Percentiles rank a stretch among this genome's conserved stretches.
Conservation (phyloP, 1,140 invertebrate species). For the Eumaeus atala region DNA sequence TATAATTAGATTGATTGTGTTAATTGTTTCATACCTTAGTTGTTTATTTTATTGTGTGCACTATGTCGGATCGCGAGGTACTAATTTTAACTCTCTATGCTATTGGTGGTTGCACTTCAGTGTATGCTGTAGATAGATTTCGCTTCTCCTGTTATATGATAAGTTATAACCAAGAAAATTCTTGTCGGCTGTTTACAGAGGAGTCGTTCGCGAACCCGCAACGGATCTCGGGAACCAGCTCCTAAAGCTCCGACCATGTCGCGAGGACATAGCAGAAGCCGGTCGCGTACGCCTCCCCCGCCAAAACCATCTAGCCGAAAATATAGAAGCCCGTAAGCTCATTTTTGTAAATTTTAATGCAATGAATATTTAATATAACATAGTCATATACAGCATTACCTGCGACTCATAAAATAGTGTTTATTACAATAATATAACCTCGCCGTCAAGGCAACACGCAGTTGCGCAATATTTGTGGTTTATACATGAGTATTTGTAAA, state of each 20-base stretch:
- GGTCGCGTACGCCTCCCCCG: conserved; percentile 65
- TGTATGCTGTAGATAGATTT: conserved; percentile 13
- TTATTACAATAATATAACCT: conserved; percentile 45
- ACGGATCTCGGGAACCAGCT: conserved; percentile 63
- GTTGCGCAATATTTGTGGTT: conserved; percentile 44
- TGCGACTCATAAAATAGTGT: conserved; percentile 10
- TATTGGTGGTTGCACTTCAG: conserved; percentile 24
- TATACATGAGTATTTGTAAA: conserved; percentile 7
- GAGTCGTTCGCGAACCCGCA: conserved; percentile 66
- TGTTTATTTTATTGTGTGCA: conserved; percentile 36
- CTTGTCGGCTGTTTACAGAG: conserved; percentile 49
- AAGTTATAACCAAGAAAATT: neutral
- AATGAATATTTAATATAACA: neutral
- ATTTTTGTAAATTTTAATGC: neutral
- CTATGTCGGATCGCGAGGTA: conserved; percentile 73
- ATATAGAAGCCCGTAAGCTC: conserved; percentile 65
- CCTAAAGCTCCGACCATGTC: conserved; percentile 59
- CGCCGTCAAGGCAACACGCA: conserved; percentile 43
- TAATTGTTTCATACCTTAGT: conserved; percentile 39
- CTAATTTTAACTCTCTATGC: conserved; percentile 44
- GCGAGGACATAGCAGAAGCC: conserved; percentile 66
- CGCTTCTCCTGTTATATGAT: conserved; percentile 35
- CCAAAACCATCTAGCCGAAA: conserved; percentile 60
- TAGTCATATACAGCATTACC: neutral
- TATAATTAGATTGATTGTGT: conserved; percentile 54